phyloP scores from a whole-genome alignment of 2,888 invertebrate genomes.

The Lacanobia wlatinum region DNA sequence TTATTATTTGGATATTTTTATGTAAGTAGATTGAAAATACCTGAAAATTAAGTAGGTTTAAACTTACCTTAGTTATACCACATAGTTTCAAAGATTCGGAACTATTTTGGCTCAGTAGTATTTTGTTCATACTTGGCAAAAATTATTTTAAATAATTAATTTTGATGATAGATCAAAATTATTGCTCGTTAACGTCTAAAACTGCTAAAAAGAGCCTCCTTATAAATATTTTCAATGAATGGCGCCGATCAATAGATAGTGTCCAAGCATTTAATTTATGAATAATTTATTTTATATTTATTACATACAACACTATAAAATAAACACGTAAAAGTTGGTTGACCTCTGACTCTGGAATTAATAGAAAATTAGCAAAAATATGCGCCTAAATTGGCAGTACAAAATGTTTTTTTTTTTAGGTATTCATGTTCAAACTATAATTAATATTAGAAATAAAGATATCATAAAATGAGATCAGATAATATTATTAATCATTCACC shows the following conservation, averaged over 20 bases:
- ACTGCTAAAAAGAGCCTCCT: background rate
- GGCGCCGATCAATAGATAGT: slow-evolving; percentile 10
- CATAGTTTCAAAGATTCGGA: too few relatives aligned
- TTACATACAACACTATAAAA: slow-evolving; percentile 26
- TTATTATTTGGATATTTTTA: too few relatives aligned
- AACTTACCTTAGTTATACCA: too few relatives aligned
- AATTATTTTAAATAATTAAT: too few relatives aligned
- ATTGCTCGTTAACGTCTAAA: background rate
- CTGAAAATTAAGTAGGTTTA: too few relatives aligned
- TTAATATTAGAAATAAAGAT: slow-evolving; percentile 20
- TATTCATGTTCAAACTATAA: slow-evolving; percentile 13
- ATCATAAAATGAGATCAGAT: background rate
- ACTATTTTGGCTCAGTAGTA: too few relatives aligned
- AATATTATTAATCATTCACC: slow-evolving; percentile 1
- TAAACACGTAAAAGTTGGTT: slow-evolving; percentile 22
- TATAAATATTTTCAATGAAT: slow-evolving; percentile 12
- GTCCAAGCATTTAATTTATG: slow-evolving; percentile 7
- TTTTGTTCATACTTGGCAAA: too few relatives aligned
- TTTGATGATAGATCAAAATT: background rate
- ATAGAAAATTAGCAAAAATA: slow-evolving; percentile 17
- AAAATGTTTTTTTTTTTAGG: slow-evolving; percentile 9
- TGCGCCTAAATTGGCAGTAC: background rate
- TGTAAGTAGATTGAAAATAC: too few relatives aligned
- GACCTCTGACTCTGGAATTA: slow-evolving; percentile 28
- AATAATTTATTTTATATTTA: slow-evolving; percentile 21